Evolutionary conservation across 2,888 invertebrate genomes (phyloP), one percentile per base, ranked within the genome.

Genomic region (Odontocolon sp.): DNA sequence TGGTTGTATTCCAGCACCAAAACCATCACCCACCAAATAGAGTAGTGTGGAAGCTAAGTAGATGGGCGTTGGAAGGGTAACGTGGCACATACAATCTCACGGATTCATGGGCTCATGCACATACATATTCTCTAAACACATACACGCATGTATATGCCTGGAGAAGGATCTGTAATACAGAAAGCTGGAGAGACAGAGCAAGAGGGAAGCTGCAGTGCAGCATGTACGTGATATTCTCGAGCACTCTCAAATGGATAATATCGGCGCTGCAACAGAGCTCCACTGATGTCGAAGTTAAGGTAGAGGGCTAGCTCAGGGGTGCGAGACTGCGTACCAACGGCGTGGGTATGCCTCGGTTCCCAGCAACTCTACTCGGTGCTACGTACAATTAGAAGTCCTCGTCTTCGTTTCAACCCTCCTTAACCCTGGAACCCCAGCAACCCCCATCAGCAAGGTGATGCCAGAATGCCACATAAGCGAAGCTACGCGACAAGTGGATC

Each of bases 241-340:
- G 87, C 85, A 87, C 86, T 87, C 84, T 87, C 84, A 83, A 85
- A 80, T 83, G 83, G 84, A 88, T 87, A 88, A 87, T 88, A 87
- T 87, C 84, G 84, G 75, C 81, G 81, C 79, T 81, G 82, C 54
- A 72, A 74, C 71, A 79, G 77, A 61, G 73, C 67, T 73, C 78
- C n/a, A n/a, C n/a, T 82, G 82, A 87, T 81, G 84, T 82, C 79
- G 80, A 86, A 87, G 84, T 85, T 83, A 81, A 84, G 83, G 82
- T 47, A 68, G 66, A 28, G 47, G 42, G 11, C 42, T n/a, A n/a
- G n/a, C n/a, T 14, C 3, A 54, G 31, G 26, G 56, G 11, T 52
- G 23, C 33, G 56, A 40, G 18, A 64, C 54, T 47, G 64, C 47
- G 74, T 63, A 64, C 56, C 26, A 26, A 50, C 57, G 40, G n/a